Conservation (phyloP, 1,140 invertebrate species). For the Formica exsecta region DNA sequence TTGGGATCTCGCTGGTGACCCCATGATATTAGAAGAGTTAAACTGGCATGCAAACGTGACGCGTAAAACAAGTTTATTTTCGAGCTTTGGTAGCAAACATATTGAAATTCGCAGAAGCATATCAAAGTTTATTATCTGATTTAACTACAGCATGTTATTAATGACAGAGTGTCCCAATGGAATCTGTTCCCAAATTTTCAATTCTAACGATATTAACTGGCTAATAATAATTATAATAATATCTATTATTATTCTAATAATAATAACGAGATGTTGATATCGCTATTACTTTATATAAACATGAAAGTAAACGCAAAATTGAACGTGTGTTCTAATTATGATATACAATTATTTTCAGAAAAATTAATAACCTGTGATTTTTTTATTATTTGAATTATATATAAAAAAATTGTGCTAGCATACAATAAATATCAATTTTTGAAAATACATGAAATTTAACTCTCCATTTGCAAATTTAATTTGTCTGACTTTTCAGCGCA, state of each 20-base stretch:
- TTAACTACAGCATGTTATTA: background rate
- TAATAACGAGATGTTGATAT: background rate
- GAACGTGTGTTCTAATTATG: background rate
- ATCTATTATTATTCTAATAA: background rate
- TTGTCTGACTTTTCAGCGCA: background rate
- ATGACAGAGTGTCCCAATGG: background rate
- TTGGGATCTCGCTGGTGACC: background rate
- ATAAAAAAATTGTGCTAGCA: background rate
- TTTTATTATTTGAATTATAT: background rate
- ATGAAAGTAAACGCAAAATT: background rate
- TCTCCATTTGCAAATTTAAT: background rate
- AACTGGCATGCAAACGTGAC: conserved; percentile 7
- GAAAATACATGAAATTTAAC: background rate
- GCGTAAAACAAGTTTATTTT: conserved; percentile 3
- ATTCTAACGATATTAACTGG: background rate
- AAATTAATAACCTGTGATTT: too few species aligned
- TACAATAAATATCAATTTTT: background rate
- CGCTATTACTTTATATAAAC: background rate
- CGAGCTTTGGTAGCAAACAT: background rate
- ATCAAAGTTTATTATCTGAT: conserved; percentile 8
- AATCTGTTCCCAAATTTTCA: background rate
- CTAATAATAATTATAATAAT: too few species aligned
- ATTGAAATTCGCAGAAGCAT: background rate
- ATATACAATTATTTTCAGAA: background rate
- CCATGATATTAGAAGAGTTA: background rate